Evolutionary conservation across 2,797 vertebrate species (phyloP), one percentile per base, ranked within the genome.

Genomic region (Rhadinocentrus ornatus): DNA sequence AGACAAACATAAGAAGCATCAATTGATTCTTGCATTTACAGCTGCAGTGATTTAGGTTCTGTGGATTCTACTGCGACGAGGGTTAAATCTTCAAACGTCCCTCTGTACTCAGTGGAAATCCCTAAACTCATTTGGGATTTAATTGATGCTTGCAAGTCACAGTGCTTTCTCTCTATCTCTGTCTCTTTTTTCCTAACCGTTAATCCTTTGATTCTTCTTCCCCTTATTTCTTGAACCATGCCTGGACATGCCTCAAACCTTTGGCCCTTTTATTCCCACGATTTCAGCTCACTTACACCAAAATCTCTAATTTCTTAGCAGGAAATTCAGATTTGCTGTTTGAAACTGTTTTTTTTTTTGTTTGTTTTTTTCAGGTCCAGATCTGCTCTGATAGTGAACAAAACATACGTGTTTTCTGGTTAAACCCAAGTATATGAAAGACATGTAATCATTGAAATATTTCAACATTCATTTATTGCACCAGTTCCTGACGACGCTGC

Each of bases 111-210:
- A 22, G 53, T 64, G 57, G 61, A 80, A 64, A 64, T 77, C 64
- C 74, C 39, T 72, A 4, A 56, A 62, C 39, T 87, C 46, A 7
- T 75, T 73, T 74, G 55, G 41, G 64, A 73, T 82, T 79, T 76
- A 78, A 85, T 77, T 81, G 64, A 73, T 34, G 50, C 50, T 22
- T 53, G 0, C 75, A 62, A 53, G 59, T 70, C 67, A 80, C 61
- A 62, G 64, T 46, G 26, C 41, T 39, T 15, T 0, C 27, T 44
- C 34, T 8, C 65, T 59, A 66, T 62, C 35, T 71, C 64, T 61
- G 41, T 3, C 41, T 29, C 1, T 53, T 53, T 61, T 72, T 62
- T 65, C 50, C 1, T 57, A 24, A 26, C 34, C 29, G 18, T 31
- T n/a, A 10, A 5, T 53, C 12, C 34, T 48, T 61, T 50, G 22